Evolutionary conservation across 2,888 invertebrate species (phyloP).

Genomic region (Orthonychiurus folsomi): DNA sequence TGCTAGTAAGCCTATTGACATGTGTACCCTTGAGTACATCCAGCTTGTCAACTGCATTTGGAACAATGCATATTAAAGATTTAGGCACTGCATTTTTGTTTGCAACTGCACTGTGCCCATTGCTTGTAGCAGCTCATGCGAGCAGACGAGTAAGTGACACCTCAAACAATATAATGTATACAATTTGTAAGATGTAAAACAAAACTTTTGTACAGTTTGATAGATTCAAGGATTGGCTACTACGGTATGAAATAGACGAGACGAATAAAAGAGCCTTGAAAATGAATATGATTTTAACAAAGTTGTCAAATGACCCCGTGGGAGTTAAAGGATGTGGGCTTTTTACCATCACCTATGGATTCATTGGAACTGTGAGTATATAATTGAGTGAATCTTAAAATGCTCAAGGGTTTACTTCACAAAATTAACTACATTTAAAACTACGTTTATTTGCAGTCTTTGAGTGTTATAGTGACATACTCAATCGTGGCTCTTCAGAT

Average conservation of each 20-base stretch:
- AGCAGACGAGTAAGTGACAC: neutral
- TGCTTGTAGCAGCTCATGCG: neutral
- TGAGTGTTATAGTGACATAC: neutral
- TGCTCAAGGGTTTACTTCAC: no score
- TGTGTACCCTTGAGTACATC: no score
- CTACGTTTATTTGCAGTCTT: neutral
- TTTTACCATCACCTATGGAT: neutral
- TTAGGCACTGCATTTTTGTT: no score
- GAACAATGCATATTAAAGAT: no score
- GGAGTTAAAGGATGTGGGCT: neutral
- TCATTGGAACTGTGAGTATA: neutral
- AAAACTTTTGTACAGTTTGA: neutral
- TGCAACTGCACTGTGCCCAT: no score
- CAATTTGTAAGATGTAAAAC: no score
- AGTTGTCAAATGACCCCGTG: neutral
- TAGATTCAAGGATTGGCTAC: neutral
- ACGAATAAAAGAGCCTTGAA: neutral
- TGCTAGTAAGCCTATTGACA: no score
- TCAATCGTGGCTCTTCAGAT: neutral
- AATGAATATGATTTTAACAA: neutral
- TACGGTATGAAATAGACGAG: neutral
- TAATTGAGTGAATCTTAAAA: neutral
- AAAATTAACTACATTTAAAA: neutral
- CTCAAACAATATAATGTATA: no score
- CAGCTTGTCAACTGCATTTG: no score